Evolutionary conservation across 2,113 vertebrate species (phyloP).

Genomic region (Urocynchramus pylzowi): DNA sequence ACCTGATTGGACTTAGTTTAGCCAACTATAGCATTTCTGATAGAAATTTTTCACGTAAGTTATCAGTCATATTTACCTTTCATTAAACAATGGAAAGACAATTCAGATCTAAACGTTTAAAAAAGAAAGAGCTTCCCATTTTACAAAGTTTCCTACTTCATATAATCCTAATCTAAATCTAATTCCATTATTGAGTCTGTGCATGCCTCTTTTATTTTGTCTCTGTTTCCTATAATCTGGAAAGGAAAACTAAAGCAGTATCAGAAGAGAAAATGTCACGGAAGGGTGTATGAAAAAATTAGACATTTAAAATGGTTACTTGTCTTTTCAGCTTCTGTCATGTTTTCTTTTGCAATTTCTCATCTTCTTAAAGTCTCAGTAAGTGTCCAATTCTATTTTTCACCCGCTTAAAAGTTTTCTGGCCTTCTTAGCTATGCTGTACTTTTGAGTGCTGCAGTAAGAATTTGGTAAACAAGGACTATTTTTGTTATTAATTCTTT

Average conservation of each 20-base stretch:
- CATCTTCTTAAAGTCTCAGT: neutral
- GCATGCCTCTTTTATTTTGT: neutral
- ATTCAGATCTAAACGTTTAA: neutral
- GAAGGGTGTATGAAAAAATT: neutral
- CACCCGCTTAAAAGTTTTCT: neutral
- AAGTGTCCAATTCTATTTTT: neutral
- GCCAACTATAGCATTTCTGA: neutral
- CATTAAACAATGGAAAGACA: neutral
- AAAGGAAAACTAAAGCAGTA: neutral
- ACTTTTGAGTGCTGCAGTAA: neutral
- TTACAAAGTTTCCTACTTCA: neutral
- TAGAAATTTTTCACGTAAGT: neutral
- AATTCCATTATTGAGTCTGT: neutral
- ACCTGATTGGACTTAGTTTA: neutral
- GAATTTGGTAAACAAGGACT: neutral
- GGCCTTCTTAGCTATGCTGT: neutral
- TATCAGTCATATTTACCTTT: neutral
- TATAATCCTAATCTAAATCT: neutral
- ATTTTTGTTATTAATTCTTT: neutral
- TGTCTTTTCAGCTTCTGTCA: neutral
- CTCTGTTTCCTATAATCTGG: neutral
- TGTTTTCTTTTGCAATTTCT: neutral
- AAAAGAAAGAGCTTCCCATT: neutral
- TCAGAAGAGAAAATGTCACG: accelerated
- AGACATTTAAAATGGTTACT: neutral